These are phyloP conservation scores for Melanotaenia maccullochi DNA, from an alignment of 2,797 vertebrate genomes.

Conservation along the genomic window DNA sequence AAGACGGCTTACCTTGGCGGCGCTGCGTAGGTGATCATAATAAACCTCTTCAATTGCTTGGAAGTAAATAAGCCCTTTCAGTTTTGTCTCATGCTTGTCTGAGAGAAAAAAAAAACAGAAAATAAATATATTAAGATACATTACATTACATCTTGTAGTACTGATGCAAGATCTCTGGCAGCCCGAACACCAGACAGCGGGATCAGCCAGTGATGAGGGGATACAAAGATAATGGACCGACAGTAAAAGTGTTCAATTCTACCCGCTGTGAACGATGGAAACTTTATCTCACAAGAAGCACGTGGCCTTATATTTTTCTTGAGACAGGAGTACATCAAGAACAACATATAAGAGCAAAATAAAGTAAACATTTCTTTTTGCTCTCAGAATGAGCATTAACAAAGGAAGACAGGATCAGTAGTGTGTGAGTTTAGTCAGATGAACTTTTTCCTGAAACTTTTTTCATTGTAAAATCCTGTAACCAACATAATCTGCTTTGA, in stretches of 20 bases:
- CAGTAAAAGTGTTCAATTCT: not conserved
- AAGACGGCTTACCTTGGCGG: slow-evolving; percentile 88
- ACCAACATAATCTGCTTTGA: not conserved
- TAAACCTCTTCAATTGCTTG: slow-evolving; percentile 99
- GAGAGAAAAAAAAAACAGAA: slow-evolving; percentile 64
- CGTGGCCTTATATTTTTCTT: not conserved
- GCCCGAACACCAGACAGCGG: slow-evolving; percentile 44
- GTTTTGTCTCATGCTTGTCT: slow-evolving; percentile 95
- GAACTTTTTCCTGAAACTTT: not conserved
- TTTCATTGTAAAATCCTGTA: not conserved
- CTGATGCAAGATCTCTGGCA: slow-evolving; percentile 76
- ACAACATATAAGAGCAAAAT: not conserved
- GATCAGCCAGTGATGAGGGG: slow-evolving; percentile 35
- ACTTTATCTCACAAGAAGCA: not conserved
- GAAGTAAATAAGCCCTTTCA: slow-evolving; percentile 98
- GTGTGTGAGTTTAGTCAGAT: not conserved
- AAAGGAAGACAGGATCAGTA: not conserved
- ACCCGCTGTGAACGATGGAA: not conserved
- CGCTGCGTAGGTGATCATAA: slow-evolving; percentile 96
- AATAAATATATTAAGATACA: slow-evolving; percentile 63
- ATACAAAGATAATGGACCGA: slow-evolving; percentile 10
- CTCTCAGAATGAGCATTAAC: not conserved
- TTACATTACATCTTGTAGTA: slow-evolving; percentile 59
- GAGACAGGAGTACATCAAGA: not conserved
- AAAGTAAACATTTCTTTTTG: not conserved